These are phyloP conservation scores for Salvator merianae DNA, from an alignment of 2,113 vertebrate genomes.

Conservation along the genomic window DNA sequence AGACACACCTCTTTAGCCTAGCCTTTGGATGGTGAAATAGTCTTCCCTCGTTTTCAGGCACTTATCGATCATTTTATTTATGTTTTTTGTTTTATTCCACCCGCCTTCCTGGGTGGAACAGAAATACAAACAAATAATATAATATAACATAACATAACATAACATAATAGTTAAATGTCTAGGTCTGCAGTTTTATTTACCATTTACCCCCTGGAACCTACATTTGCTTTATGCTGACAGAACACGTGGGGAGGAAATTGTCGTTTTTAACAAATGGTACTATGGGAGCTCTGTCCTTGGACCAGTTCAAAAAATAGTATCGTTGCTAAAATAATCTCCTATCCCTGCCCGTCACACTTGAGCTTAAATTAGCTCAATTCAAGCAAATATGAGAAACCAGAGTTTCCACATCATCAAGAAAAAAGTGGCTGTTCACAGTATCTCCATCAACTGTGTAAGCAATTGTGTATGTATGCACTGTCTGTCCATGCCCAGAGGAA, in stretches of 20 bases:
- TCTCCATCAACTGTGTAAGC: background rate
- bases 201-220: too few relatives aligned
- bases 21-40: too few relatives aligned
- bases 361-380: background rate
- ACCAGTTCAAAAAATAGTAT: background rate
- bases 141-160: too few relatives aligned
- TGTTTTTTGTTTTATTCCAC: too few relatives aligned
- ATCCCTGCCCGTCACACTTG: background rate
- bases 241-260: background rate
- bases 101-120: too few relatives aligned
- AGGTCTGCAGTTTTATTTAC: too few relatives aligned
- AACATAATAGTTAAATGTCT: too few relatives aligned
- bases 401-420: background rate
- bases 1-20: too few relatives aligned
- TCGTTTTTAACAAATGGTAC: background rate
- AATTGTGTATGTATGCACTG: background rate
- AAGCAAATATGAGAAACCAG: too few relatives aligned
- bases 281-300: background rate
- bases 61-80: too few relatives aligned
- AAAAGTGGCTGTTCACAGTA: background rate
- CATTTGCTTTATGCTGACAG: background rate
- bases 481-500: background rate
- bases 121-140: too few relatives aligned
- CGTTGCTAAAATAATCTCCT: background rate
- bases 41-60: too few relatives aligned